A percentile compares a stretch with the other conserved stretches of the same genome.
Evolutionary conservation across 2,888 invertebrate genomes (phyloP).

Genomic region (Bombylius discolor): DNA sequence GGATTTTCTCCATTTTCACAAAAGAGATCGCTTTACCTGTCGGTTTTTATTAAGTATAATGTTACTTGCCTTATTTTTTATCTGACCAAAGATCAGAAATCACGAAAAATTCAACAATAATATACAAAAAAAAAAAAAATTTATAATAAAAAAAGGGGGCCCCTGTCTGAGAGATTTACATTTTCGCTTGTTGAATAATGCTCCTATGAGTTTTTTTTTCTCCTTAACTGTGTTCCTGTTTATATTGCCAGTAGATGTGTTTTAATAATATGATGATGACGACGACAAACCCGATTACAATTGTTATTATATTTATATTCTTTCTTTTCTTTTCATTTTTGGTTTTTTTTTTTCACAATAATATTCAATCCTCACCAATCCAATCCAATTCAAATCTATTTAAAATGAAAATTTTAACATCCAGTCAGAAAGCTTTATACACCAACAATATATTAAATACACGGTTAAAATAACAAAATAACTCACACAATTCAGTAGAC

Average conservation of each 20-base stretch:
- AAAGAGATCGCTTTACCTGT: not conserved
- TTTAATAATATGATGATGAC: too few species aligned
- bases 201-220: too few species aligned
- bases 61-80: constrained; percentile 1
- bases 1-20: not conserved
- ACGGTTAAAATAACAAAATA: too few species aligned
- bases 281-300: not conserved
- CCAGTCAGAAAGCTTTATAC: too few species aligned
- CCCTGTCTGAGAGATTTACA: not conserved
- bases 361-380: too few species aligned
- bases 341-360: too few species aligned
- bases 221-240: too few species aligned
- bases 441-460: too few species aligned
- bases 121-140: not conserved
- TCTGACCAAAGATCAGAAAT: constrained; percentile 1
- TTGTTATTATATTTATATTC: not conserved
- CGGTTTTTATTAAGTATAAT: constrained; percentile 3
- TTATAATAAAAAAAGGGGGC: not conserved
- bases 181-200: not conserved
- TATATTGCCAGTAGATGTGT: too few species aligned
- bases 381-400: too few species aligned
- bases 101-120: constrained; percentile 2
- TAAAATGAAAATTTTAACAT: too few species aligned
- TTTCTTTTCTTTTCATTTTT: not conserved
- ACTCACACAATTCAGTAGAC: not conserved